Conservation (phyloP, 1,140 invertebrate species). For the Leptonema lineaticorne region DNA sequence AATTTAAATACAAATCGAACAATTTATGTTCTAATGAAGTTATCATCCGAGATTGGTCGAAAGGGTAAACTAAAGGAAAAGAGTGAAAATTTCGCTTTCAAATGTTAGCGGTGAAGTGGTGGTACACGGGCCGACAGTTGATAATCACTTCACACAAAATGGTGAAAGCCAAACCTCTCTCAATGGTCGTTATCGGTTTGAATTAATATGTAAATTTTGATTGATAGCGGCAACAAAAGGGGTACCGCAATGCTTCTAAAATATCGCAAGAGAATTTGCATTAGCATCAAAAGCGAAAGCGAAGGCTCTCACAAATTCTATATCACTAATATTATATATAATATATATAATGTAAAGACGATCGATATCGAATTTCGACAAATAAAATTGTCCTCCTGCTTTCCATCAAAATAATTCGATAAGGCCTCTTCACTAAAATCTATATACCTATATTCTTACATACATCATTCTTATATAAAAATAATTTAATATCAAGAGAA, state of each 20-base stretch:
- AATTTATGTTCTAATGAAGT: no score
- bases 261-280: neutral
- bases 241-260: neutral
- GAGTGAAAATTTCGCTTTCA: no score
- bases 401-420: no score
- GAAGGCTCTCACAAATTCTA: neutral
- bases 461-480: no score
- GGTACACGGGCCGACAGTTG: neutral
- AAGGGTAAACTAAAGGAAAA: no score
- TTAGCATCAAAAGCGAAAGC: neutral
- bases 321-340: no score
- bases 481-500: no score
- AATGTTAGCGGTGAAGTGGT: neutral
- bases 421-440: no score
- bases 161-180: conserved; percentile 6
- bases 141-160: neutral
- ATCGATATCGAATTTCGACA: neutral
- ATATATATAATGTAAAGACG: neutral
- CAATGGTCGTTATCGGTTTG: conserved; percentile 14
- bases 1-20: no score
- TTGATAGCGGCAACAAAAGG: conserved; percentile 14
- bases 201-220: conserved; percentile 20
- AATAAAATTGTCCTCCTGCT: neutral
- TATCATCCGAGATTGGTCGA: no score
- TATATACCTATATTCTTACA: no score